Base-by-base conservation (phyloP, 1,140 invertebrate species). In the Drosophila dunni region DNA sequence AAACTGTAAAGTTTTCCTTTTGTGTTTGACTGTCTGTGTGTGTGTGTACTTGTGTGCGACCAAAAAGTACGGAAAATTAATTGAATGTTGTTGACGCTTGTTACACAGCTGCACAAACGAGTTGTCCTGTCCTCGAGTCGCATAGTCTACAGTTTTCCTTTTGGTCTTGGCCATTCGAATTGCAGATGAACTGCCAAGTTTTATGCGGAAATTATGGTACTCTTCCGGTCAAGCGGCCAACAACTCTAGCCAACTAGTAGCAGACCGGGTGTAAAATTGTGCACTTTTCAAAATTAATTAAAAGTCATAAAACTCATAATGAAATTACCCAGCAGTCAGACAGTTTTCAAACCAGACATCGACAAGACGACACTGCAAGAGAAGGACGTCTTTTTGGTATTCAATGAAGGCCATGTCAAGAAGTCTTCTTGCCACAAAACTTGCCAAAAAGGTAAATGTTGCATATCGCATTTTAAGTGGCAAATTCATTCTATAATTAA, bases 271-370 rank as follows among this genome's bases (percentile, higher is more conserved):
- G 82, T 78, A 85, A 85, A 85, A 81, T 75, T 85, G 75, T 86
- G 84, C 82, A 85, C 82, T 85, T 85, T 83, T 75, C 54, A 65
- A 75, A 86, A 85, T 85, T 85, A 85, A 85, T 85, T 85, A 85
- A 85, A 85, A 86, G 82, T 85, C 82, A 81, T 86, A 81, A 85
- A 85, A 85, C 82, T 85, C 82, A 81, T 85, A 85, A 85, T 85
- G 81, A 86, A 85, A 85, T 85, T 86, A 85, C 75, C 68, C 76
- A 83, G 72, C 70, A 72, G 48, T 48, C 64, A 53, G 58, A 78
- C 50, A 38, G 62, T 29, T 29, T 29, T 29, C 3, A 5, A 29
- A 29, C 3, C 24, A 20, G 6, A 7, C 40, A 6, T 13, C 42
- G 40, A 46, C 34, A 20, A 20, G 17, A 20, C 17, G 11, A 40